These are phyloP conservation scores for Archocentrus centrarchus DNA, from an alignment of 2,113 vertebrate genomes.

Conservation along the genomic window DNA sequence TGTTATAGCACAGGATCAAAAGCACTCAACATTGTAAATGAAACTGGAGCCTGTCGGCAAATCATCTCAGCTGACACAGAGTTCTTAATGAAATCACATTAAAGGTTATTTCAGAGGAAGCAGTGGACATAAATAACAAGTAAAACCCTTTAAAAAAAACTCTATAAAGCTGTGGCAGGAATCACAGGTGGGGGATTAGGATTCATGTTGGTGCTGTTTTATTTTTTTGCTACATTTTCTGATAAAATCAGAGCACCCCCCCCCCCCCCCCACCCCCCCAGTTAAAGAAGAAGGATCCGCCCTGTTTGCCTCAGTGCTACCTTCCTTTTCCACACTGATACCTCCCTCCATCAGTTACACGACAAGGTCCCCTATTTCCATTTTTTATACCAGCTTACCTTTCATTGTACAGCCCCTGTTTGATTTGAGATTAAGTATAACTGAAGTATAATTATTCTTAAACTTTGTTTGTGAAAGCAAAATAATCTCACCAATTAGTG, in stretches of 20 bases:
- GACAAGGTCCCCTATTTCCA: background rate
- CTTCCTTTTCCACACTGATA: background rate
- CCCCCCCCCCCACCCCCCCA: background rate
- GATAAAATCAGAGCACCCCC: background rate
- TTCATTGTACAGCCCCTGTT: background rate
- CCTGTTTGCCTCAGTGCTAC: background rate
- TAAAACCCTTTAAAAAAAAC: background rate
- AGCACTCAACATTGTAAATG: constrained; percentile 2
- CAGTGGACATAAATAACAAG: constrained; percentile 29
- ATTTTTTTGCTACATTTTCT: background rate
- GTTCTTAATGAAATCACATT: constrained; percentile 39
- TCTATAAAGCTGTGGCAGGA: background rate
- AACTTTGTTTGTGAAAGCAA: too few relatives aligned
- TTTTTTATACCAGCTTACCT: background rate
- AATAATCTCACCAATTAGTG: background rate
- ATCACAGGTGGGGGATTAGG: background rate
- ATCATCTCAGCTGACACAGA: constrained; percentile 27
- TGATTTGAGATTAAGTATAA: too few relatives aligned
- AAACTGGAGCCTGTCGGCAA: constrained; percentile 35
- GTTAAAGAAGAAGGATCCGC: background rate
- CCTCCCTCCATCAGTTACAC: background rate
- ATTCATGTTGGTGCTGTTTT: background rate
- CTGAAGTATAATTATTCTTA: too few relatives aligned
- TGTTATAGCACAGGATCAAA: constrained; percentile 40
- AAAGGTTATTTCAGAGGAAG: constrained; percentile 36